Conservation (phyloP, 2,113 vertebrate species). For the Vulpes lagopus region DNA sequence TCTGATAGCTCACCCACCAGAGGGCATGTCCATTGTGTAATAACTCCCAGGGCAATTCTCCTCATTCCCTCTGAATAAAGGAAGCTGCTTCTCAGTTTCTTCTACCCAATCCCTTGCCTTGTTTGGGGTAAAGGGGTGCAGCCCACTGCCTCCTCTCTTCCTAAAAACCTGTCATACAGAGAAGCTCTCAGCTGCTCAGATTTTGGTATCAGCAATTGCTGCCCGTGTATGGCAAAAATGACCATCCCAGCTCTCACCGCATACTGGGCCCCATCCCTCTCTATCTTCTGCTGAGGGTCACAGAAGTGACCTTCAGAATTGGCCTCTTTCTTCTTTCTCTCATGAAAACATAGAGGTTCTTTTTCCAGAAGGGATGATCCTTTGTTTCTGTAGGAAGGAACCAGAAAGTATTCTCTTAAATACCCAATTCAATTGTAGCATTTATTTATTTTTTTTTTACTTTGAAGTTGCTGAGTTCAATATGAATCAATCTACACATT, state of each 20-base stretch:
- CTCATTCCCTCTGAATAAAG: not conserved
- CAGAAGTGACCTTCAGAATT: not conserved
- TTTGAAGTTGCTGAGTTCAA: conserved; percentile 8
- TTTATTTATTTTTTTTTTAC: conserved; percentile 38
- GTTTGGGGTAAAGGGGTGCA: not conserved
- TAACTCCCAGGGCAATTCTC: not conserved
- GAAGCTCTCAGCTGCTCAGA: not conserved
- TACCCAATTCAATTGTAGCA: conserved; percentile 10
- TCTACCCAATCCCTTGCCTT: not conserved
- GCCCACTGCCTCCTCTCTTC: not conserved
- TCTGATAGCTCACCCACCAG: not conserved
- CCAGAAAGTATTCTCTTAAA: conserved; percentile 12
- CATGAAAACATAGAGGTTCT: not conserved
- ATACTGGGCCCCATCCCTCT: not conserved
- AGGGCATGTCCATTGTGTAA: not conserved
- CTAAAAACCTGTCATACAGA: not conserved
- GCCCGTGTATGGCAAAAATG: not conserved
- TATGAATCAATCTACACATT: not conserved
- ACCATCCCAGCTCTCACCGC: not conserved
- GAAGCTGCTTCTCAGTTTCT: not conserved
- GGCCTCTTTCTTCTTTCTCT: conserved; percentile 17
- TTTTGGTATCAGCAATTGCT: not conserved
- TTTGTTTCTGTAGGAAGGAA: conserved; percentile 48
- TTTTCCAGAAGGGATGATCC: not conserved
- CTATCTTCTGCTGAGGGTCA: not conserved